Percentiles rank a stretch among this genome's conserved stretches.
These are phyloP conservation scores for Stenolophus ochropezus DNA, from an alignment of 2,888 invertebrate genomes.

Conservation along the genomic window DNA sequence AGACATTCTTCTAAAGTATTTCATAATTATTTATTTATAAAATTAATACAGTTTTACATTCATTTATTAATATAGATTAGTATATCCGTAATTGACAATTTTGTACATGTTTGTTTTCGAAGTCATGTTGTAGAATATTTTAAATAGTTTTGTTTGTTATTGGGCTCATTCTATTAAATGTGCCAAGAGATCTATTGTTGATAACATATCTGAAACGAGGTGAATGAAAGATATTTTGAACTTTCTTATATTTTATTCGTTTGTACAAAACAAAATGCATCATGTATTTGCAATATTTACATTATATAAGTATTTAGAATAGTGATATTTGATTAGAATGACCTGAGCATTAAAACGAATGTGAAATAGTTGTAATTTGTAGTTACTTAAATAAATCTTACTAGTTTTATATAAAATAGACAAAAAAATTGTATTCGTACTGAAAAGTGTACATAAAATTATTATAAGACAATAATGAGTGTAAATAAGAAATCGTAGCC, in stretches of 20 bases:
- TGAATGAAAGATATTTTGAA: constrained; percentile 5
- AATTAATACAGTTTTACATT: too few species aligned
- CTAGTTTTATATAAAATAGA: constrained; percentile 53
- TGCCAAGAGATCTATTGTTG: background rate
- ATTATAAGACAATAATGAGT: constrained; percentile 56
- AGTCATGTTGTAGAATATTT: background rate
- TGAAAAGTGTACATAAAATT: constrained; percentile 52
- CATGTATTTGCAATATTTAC: constrained; percentile 32
- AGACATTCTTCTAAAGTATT: too few species aligned
- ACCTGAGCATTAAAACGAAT: constrained; percentile 45
- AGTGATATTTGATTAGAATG: constrained; percentile 29
- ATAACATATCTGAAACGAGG: constrained; percentile 4
- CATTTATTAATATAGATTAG: too few species aligned
- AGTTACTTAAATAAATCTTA: constrained; percentile 34
- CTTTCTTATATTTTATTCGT: constrained; percentile 4
- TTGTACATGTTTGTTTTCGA: background rate
- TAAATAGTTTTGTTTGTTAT: background rate
- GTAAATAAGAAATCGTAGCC: constrained; percentile 48
- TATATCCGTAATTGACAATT: too few species aligned
- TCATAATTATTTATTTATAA: too few species aligned
- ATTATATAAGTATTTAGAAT: constrained; percentile 42
- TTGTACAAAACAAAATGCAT: constrained; percentile 42
- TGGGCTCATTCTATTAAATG: background rate
- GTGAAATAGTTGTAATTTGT: constrained; percentile 36
- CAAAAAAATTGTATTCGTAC: constrained; percentile 23